Evolutionary conservation across 2,888 invertebrate genomes (phyloP).

Genomic region (Apotomis turbidana): DNA sequence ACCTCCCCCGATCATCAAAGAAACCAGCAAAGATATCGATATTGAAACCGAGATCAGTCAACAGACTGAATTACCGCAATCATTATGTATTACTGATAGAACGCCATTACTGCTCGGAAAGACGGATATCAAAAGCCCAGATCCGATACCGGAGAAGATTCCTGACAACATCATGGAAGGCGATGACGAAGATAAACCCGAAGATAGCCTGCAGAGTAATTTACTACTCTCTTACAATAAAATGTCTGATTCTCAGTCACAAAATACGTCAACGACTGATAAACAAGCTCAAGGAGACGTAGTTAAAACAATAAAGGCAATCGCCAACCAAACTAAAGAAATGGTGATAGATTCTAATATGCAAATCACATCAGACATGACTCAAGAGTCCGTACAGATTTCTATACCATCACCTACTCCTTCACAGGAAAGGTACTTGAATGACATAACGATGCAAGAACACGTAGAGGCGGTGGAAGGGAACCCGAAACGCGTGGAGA

Average conservation of each 20-base stretch:
- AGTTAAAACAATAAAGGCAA: conserved; percentile 81
- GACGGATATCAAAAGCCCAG: conserved; percentile 79
- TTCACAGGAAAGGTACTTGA: conserved; percentile 85
- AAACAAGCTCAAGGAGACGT: conserved; percentile 68
- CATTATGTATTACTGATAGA: conserved; percentile 70
- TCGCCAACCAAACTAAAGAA: conserved; percentile 82
- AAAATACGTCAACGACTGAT: conserved; percentile 53
- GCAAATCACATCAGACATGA: conserved; percentile 82
- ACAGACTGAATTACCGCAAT: conserved; percentile 77
- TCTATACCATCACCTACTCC: conserved; percentile 87
- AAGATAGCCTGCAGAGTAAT: conserved; percentile 67
- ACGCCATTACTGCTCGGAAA: conserved; percentile 74
- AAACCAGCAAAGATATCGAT: conserved; percentile 71
- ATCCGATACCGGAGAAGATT: conserved; percentile 80
- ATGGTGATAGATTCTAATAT: conserved; percentile 83
- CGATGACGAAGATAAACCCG: conserved; percentile 77
- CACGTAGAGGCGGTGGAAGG: conserved; percentile 80
- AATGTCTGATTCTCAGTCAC: conserved; percentile 57
- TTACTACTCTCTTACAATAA: conserved; percentile 69
- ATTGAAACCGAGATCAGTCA: conserved; percentile 80
- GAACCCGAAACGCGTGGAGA: conserved; percentile 84
- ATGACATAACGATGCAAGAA: conserved; percentile 85
- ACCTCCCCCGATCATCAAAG: conserved; percentile 57
- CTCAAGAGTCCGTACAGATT: conserved; percentile 86
- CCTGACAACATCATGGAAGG: conserved; percentile 80